Percentiles rank a stretch among this genome's conserved stretches.
phyloP scores from a whole-genome alignment of 2,888 invertebrate genomes.

The Caenorhabditis japonica region DNA sequence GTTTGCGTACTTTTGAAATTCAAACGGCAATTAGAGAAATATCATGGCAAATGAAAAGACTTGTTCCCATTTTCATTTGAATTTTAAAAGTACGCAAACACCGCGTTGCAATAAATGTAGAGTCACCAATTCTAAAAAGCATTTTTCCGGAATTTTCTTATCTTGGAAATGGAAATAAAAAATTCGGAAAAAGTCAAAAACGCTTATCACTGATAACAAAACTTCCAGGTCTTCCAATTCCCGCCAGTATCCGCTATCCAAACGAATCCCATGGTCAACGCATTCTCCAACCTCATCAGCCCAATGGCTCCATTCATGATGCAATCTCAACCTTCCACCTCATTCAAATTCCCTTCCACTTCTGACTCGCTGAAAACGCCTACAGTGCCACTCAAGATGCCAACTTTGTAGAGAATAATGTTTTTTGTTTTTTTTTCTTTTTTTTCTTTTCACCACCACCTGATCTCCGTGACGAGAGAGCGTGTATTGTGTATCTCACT shows the following conservation, averaged over 20 bases:
- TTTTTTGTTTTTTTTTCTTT: background rate
- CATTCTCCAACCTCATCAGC: constrained; percentile 46
- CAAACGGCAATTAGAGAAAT: too few species aligned
- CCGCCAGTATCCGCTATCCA: constrained; percentile 46
- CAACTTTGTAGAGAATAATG: constrained; percentile 27
- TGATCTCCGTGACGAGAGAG: constrained; percentile 49
- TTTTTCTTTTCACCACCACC: background rate
- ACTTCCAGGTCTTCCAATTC: constrained; percentile 61
- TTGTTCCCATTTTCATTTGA: too few species aligned
- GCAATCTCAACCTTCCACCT: constrained; percentile 36
- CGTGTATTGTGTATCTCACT: constrained; percentile 44
- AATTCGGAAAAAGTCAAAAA: background rate
- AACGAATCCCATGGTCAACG: constrained; percentile 31
- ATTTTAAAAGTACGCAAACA: too few species aligned
- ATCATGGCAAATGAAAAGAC: too few species aligned
- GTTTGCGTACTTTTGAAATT: too few species aligned
- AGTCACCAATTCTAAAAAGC: too few species aligned
- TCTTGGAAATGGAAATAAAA: too few species aligned
- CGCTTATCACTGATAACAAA: background rate
- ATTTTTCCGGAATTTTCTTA: too few species aligned
- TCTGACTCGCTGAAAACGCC: constrained; percentile 63
- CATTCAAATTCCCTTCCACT: constrained; percentile 56
- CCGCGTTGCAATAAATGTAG: too few species aligned
- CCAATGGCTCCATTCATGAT: constrained; percentile 53
- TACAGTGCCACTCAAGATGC: constrained; percentile 50